phyloP scores from a whole-genome alignment of 64 coral and sea anemone genomes.

The Dendronephthya gigantea region DNA sequence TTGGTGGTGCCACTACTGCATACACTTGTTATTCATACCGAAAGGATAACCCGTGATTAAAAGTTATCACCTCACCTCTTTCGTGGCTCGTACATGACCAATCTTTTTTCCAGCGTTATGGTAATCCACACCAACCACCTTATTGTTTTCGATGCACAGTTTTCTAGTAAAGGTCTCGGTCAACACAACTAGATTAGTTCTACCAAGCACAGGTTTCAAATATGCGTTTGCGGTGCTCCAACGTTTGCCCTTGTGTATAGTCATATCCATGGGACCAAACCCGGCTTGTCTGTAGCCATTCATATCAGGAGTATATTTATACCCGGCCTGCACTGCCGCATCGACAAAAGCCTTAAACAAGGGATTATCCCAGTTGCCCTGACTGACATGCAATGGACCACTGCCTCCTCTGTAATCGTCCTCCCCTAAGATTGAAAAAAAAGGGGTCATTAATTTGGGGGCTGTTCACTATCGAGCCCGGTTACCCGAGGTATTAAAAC shows the following conservation, averaged over 20 bases:
- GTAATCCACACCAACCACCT: conserved; percentile 61
- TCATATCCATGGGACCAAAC: conserved; percentile 89
- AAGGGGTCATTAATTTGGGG: neutral
- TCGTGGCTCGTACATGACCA: neutral
- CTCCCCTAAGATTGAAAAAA: conserved; percentile 35
- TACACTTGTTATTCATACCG: no score
- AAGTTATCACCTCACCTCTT: neutral
- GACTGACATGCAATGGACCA: conserved; percentile 65
- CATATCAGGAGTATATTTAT: conserved; percentile 79
- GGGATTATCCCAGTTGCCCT: conserved; percentile 60
- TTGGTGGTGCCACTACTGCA: no score
- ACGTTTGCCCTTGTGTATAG: conserved; percentile 62
- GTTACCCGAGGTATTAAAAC: no score
- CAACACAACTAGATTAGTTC: conserved; percentile 46
- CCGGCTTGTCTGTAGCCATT: conserved; percentile 93
- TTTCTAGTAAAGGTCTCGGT: conserved; percentile 56
- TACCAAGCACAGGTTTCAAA: conserved; percentile 46
- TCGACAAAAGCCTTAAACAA: conserved; percentile 71
- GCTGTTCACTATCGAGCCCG: no score
- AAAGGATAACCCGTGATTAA: no score
- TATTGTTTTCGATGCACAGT: conserved; percentile 63
- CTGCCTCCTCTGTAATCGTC: conserved; percentile 77
- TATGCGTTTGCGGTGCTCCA: conserved; percentile 94
- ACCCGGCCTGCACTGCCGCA: conserved; percentile 61
- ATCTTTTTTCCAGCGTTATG: neutral